Conservation (phyloP, 2,113 vertebrate species). For the Saguinus midas region DNA sequence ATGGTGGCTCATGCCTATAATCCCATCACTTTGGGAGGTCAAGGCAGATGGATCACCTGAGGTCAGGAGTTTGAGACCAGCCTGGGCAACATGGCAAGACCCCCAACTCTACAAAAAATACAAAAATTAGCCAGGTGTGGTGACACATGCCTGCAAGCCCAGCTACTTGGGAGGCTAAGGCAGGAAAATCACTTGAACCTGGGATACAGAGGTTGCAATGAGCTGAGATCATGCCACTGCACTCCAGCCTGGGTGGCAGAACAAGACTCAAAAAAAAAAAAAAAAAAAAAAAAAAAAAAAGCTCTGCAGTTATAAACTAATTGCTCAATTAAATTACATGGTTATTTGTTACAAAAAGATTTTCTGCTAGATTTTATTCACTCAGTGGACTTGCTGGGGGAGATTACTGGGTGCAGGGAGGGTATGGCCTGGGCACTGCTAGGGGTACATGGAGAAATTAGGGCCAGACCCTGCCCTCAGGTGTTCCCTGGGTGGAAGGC, state of each 20-base stretch:
- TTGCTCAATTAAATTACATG: not conserved
- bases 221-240: not conserved
- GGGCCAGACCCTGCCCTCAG: not conserved
- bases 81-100: not conserved
- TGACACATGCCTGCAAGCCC: not conserved
- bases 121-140: not conserved
- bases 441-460: not conserved
- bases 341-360: not conserved
- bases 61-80: not conserved
- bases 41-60: not conserved
- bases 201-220: not conserved
- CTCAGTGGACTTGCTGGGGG: not conserved
- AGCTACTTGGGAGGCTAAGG: not conserved
- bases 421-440: accelerated
- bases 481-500: not conserved
- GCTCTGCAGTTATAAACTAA: not conserved
- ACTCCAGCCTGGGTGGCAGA: not conserved
- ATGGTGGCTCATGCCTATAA: not conserved
- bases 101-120: not conserved
- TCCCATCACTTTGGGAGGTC: not conserved
- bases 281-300: not conserved
- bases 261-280: not conserved
- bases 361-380: too few species aligned
- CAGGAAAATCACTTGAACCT: not conserved
- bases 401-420: too few species aligned